A percentile compares a stretch with the other conserved stretches of the same genome.
Conservation (phyloP, 2,113 vertebrate genomes). For the Bungarus multicinctus region DNA sequence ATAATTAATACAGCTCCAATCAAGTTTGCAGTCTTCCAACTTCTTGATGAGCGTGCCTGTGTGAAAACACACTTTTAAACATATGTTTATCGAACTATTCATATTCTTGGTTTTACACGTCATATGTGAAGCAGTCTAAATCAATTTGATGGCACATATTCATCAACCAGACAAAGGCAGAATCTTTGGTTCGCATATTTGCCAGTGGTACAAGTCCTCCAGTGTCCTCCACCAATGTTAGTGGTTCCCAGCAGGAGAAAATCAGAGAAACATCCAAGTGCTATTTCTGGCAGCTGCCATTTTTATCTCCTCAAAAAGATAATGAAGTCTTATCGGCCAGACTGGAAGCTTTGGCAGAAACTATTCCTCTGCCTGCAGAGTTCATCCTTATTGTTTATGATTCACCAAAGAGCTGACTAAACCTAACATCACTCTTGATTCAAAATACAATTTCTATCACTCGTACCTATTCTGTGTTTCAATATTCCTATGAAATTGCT, state of each 20-base stretch:
- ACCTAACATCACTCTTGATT: background rate
- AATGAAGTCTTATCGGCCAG: background rate
- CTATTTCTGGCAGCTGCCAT: background rate
- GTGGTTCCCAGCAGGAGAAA: background rate
- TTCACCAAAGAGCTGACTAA: background rate
- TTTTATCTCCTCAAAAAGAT: background rate
- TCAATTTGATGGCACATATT: background rate
- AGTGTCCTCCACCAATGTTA: background rate
- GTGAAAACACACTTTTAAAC: background rate
- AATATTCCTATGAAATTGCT: background rate
- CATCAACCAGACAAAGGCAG: background rate
- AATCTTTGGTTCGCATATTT: background rate
- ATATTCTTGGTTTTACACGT: background rate
- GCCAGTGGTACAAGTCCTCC: background rate
- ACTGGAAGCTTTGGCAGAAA: background rate
- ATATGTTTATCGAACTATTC: background rate
- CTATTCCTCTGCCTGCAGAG: background rate
- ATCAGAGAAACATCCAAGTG: background rate
- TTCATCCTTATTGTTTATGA: background rate
- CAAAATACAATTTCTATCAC: background rate
- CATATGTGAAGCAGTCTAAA: background rate
- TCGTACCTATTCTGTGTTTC: background rate
- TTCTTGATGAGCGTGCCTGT: background rate
- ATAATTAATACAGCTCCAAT: background rate
- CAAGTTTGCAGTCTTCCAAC: background rate